Evolutionary conservation across 2,797 vertebrate genomes (phyloP).

Genomic region (Poeciliopsis presidionis): DNA sequence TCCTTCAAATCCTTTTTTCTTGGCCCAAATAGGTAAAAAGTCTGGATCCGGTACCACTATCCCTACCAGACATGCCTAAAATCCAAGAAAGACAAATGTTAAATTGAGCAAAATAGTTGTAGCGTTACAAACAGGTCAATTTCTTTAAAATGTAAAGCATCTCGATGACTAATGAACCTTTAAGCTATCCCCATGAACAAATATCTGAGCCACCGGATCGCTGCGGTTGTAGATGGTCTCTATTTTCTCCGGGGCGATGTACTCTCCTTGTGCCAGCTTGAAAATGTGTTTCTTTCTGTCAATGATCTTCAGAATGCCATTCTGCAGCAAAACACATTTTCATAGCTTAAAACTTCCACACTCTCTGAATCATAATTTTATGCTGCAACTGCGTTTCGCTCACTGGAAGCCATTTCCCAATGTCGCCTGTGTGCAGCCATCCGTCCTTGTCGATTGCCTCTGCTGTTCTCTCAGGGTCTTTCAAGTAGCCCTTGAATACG

Average conservation of each 20-base stretch:
- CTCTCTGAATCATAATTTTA: not conserved
- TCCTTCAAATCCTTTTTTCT: slow-evolving; percentile 86
- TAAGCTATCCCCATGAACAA: slow-evolving; percentile 94
- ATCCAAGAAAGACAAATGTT: not conserved
- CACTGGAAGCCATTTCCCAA: slow-evolving; percentile 97
- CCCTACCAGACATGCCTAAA: slow-evolving; percentile 90
- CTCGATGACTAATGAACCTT: slow-evolving; percentile 80
- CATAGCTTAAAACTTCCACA: not conserved
- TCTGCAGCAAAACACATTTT: slow-evolving; percentile 76
- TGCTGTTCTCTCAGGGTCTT: slow-evolving; percentile 89
- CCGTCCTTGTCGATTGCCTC: slow-evolving; percentile 91
- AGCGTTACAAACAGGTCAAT: not conserved
- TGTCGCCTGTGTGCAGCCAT: slow-evolving; percentile 97
- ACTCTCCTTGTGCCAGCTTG: slow-evolving; percentile 98
- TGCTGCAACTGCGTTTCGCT: slow-evolving; percentile 46
- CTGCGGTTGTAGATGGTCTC: slow-evolving; percentile 90
- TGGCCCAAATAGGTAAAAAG: slow-evolving; percentile 84
- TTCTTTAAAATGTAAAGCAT: not conserved
- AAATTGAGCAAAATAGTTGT: not conserved
- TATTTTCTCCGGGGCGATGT: slow-evolving; percentile 98
- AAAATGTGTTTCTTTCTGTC: slow-evolving; percentile 99
- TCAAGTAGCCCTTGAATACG: slow-evolving; percentile 93
- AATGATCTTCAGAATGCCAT: slow-evolving; percentile 93
- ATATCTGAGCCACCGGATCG: slow-evolving; percentile 90
- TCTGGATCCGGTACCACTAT: slow-evolving; percentile 92